phyloP scores from a whole-genome alignment of 1,140 invertebrate genomes.

The Drusus annulatus region DNA sequence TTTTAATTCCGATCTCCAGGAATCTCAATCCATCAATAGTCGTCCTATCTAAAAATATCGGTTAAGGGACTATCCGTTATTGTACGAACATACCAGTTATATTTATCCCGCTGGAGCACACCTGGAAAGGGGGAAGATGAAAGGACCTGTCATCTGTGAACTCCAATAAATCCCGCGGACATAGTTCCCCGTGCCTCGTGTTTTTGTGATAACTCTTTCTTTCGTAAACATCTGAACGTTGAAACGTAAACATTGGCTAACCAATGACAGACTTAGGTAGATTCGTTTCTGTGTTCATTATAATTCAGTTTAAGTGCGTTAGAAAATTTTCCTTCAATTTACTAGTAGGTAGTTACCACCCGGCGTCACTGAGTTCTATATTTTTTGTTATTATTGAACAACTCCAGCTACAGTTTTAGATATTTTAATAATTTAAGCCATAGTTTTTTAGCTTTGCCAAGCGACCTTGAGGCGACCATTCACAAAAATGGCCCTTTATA shows the following conservation, averaged over 20 bases:
- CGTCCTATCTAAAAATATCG: neutral
- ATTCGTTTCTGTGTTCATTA: too few species aligned
- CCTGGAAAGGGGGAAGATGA: slow-evolving; percentile 45
- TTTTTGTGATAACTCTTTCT: slow-evolving; percentile 17
- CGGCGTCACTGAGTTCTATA: too few species aligned
- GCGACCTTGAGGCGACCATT: too few species aligned
- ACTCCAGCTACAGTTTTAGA: too few species aligned
- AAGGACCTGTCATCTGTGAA: slow-evolving; percentile 54
- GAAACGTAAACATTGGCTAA: slow-evolving; percentile 16
- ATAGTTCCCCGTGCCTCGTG: slow-evolving; percentile 34
- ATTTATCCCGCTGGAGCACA: slow-evolving; percentile 17
- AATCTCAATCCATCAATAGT: neutral
- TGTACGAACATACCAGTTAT: neutral
- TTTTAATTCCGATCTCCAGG: slow-evolving; percentile 18
- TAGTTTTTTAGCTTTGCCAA: too few species aligned
- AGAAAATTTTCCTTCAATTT: too few species aligned
- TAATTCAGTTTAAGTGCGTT: too few species aligned
- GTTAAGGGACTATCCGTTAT: slow-evolving; percentile 21
- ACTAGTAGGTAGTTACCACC: too few species aligned
- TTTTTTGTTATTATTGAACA: too few species aligned
- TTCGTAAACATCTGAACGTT: slow-evolving; percentile 8
- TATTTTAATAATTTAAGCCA: too few species aligned
- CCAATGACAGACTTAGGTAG: too few species aligned
- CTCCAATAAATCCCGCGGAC: slow-evolving; percentile 57
- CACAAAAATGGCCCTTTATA: too few species aligned